Conservation (phyloP, 37 sponge, comb jelly and placozoan genomes). For the Halichondria panicea region DNA sequence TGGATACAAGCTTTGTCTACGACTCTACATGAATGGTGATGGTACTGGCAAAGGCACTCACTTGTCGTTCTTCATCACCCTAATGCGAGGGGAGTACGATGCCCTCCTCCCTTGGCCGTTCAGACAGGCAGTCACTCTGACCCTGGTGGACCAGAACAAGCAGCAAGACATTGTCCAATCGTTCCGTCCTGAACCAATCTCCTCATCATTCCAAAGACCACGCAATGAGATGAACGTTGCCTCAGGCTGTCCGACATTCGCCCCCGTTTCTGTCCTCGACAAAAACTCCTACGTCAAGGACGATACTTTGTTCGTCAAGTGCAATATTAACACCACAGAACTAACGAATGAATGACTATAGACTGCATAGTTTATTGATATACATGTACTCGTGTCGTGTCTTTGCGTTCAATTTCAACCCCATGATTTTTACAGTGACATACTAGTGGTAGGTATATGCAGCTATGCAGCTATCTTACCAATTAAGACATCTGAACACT, state of each 20-base stretch:
- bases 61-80: constrained; percentile 79
- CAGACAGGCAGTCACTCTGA: constrained; percentile 66
- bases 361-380: too few species aligned
- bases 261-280: constrained; percentile 61
- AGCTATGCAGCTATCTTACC: too few species aligned
- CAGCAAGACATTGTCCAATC: constrained; percentile 58
- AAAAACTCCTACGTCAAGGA: constrained; percentile 58
- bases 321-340: constrained; percentile 34
- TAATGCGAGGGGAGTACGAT: constrained; percentile 89
- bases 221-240: constrained; percentile 82
- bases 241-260: constrained; percentile 86
- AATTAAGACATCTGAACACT: too few species aligned
- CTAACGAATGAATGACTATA: too few species aligned
- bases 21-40: constrained; percentile 88
- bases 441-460: too few species aligned
- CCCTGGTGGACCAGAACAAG: constrained; percentile 65
- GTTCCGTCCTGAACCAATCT: constrained; percentile 68
- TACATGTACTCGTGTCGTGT: too few species aligned
- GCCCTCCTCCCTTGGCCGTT: constrained; percentile 87
- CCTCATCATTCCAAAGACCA: constrained; percentile 69
- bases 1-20: constrained; percentile 83
- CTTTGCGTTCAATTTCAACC: too few species aligned
- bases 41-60: constrained; percentile 71
- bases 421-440: too few species aligned
- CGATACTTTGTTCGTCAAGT: constrained; percentile 80